These are phyloP conservation scores for Neosilurus hyrtlii DNA, from an alignment of 2,797 vertebrate genomes.

Conservation along the genomic window DNA sequence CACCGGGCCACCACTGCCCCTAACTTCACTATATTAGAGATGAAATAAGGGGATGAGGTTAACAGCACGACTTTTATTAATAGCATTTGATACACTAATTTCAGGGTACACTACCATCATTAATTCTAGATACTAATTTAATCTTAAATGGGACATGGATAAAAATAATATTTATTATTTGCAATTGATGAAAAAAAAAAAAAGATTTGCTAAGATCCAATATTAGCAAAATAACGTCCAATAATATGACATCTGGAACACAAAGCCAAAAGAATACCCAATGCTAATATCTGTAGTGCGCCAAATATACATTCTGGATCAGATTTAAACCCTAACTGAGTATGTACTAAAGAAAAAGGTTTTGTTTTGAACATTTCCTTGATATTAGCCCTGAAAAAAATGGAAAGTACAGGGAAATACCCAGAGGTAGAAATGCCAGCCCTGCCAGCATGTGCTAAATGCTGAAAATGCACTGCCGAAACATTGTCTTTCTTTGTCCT, in stretches of 20 bases:
- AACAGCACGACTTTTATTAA: neutral
- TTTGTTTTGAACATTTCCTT: neutral
- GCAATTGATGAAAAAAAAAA: neutral
- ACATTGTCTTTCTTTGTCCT: neutral
- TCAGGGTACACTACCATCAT: neutral
- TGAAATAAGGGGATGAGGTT: neutral
- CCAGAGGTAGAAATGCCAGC: neutral
- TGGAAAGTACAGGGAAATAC: too few species aligned
- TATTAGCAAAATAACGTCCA: too few species aligned
- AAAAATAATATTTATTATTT: neutral
- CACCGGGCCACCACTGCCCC: too few species aligned
- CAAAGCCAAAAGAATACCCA: neutral
- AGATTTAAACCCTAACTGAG: neutral
- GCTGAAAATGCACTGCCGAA: neutral
- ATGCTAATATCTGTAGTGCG: neutral
- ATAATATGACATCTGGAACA: too few species aligned
- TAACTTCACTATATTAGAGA: neutral
- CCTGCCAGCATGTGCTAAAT: slow-evolving; percentile 4
- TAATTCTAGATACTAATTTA: neutral
- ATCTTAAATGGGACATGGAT: neutral
- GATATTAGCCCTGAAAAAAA: neutral
- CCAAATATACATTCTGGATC: neutral
- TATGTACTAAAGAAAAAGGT: neutral
- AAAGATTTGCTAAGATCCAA: too few species aligned
- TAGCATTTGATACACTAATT: neutral